Conservation (phyloP, 2,113 vertebrate species). For the Rhinichthys klamathensis region DNA sequence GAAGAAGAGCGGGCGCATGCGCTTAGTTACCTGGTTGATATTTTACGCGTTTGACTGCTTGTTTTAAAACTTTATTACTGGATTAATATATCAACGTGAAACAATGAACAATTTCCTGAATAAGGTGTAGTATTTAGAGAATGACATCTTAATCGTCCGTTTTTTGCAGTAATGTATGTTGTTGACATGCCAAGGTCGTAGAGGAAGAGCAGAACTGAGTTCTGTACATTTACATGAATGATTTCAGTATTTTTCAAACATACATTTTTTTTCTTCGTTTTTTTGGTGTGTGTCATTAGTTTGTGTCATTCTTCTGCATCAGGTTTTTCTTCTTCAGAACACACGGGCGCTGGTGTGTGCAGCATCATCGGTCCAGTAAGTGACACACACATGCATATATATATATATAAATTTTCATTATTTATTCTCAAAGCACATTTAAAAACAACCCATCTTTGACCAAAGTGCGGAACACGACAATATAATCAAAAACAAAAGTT, state of each 20-base stretch:
- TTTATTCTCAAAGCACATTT: too few species aligned
- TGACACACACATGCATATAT: neutral
- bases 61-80: neutral
- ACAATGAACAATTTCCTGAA: constrained; percentile 46
- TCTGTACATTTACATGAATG: neutral
- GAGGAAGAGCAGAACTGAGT: neutral
- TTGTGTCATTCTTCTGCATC: constrained; percentile 46
- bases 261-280: too few species aligned
- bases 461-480: too few species aligned
- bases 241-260: too few species aligned
- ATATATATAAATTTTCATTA: too few species aligned
- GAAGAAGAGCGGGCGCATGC: neutral
- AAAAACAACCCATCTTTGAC: too few species aligned
- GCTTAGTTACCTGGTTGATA: neutral
- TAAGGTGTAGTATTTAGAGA: constrained; percentile 39
- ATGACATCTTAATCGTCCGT: neutral
- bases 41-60: neutral
- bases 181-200: neutral
- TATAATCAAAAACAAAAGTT: too few species aligned
- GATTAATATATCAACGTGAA: neutral
- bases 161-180: neutral
- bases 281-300: neutral
- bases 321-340: constrained; percentile 61
- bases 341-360: constrained; percentile 48
- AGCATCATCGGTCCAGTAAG: constrained; percentile 62